Evolutionary conservation across 2,113 vertebrate genomes (phyloP), one percentile per base, ranked within the genome.

Genomic region (Amazona guildingii): DNA sequence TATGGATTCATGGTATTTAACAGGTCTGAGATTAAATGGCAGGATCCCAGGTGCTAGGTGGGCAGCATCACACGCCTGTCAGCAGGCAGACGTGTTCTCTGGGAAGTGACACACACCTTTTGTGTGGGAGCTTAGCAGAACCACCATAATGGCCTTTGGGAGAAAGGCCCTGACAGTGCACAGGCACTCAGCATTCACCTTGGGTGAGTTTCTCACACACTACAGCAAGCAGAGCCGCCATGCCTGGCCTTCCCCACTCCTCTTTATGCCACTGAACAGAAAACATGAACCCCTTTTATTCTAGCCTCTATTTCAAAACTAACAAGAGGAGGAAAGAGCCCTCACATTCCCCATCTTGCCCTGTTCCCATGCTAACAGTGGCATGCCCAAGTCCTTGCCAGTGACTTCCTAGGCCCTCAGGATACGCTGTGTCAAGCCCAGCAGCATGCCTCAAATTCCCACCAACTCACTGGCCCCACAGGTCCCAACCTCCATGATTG

Each of bases 341-440:
- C 29, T 83, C 39, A 52, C 9, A 4, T 44, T 64, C 39, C 27
- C 44, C 16, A 19, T 69, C 55, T 59, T 23, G 23, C 24, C 57
- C 18, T 51, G 17, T 52, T 44, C 48, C 35, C 27, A 35, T 29
- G 18, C n/a, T 52, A 52, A 75, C 2, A 11, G 79, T 3, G 14
- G 66, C 14, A 18, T 10, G 13, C 25, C 24, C 19, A 15, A 81
- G 63, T 37, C n/a, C 54, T 59, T 59, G 43, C 17, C 52, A 48
- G n/a, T 39, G 37, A 64, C 33, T 33, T 67, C 35, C 61, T 15
- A 74, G 21, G 51, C 41, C 23, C 35, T 55, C 4, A 5, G 24
- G 14, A 49, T 43, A 69, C 0, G 43, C 31, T n/a, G 37, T 39
- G 49, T 29, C 0, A 0, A 82, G 31, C 18, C 37, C 35, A 66